Evolutionary conservation across 1,140 invertebrate genomes (phyloP).

Genomic region (Ericerus pela): DNA sequence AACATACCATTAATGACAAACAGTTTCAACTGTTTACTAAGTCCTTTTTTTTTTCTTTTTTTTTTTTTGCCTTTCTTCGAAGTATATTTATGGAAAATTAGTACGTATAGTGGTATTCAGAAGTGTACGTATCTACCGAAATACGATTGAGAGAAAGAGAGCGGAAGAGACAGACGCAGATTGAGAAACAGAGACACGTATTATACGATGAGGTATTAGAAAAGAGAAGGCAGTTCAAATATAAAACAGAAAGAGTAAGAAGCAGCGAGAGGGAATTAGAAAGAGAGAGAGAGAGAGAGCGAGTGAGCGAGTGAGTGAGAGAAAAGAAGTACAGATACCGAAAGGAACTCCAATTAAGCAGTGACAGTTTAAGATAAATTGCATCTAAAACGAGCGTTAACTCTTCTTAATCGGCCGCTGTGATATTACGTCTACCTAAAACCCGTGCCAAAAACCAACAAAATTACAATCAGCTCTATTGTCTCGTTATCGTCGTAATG

Average conservation of each 20-base stretch:
- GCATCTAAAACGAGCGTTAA: constrained; percentile 12
- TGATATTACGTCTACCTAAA: background rate
- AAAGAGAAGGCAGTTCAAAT: too few species aligned
- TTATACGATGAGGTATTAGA: too few species aligned
- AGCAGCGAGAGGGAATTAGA: too few species aligned
- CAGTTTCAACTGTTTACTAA: constrained; percentile 5
- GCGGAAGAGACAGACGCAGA: background rate
- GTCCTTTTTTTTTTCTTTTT: too few species aligned
- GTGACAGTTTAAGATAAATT: constrained; percentile 11
- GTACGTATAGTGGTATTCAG: constrained; percentile 4
- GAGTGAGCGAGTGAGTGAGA: background rate
- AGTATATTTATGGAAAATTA: constrained; percentile 12
- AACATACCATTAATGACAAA: background rate
- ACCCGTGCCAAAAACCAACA: constrained; percentile 10
- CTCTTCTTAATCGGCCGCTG: constrained; percentile 9
- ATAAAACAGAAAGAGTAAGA: too few species aligned
- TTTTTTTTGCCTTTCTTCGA: too few species aligned
- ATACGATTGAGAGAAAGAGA: background rate
- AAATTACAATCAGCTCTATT: constrained; percentile 6
- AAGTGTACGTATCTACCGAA: background rate
- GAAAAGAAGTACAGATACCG: constrained; percentile 5
- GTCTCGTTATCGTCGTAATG: background rate
- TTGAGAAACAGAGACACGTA: background rate
- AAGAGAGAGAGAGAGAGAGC: constrained; percentile 1
- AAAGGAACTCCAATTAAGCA: constrained; percentile 8